Evolutionary conservation across 2,113 vertebrate species (phyloP), one percentile per base, ranked within the genome.

Genomic region (Semnopithecus entellus): DNA sequence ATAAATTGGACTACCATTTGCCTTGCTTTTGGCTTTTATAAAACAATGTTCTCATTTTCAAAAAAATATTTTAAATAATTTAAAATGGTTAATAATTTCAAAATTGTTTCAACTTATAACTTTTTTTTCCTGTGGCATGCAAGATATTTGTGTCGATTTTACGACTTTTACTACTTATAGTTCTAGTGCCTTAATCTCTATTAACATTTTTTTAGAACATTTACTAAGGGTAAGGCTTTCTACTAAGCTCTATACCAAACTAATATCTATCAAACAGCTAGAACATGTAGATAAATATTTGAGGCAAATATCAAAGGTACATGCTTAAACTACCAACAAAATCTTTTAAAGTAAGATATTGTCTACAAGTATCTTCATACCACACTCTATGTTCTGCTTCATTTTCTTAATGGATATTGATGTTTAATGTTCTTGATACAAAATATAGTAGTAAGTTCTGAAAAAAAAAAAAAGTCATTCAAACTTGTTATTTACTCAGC

Each of bases 21-120:
- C 18, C 30, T 89, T 95, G 43, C 79, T 95, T n/a, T 94, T 79
- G 89, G 55, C 12, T 89, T 87, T 95, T 38, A 80, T 80, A 88
- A 90, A 83, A 43, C 13, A 70, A 38, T 59, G 32, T 43, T 95
- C 48, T 97, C 38, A 92, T 92, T 96, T 93, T 83, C 59, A 23
- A 92, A 76, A 94, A 94, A 87, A 48, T n/a, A 14, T 79, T 92
- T 61, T 87, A 22, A 96, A 61, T 95, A 79, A 82, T 66, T 95
- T 87, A 68, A 93, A 96, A 91, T 55, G 17, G 52, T 55, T 55
- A 55, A 6, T 55, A 55, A 55, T 55, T 55, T 20, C 52, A 55
- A 55, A 55, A 17, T 90, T 83, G 38, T 92, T 87, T 94, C 13
- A 23, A 95, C 66, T 3, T 35, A 48, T 59, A 76, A 27, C 57